A percentile compares a stretch with the other conserved stretches of the same genome.
Conservation (phyloP, 2,797 vertebrate species). For the Hyperoplus lanceolatus region DNA sequence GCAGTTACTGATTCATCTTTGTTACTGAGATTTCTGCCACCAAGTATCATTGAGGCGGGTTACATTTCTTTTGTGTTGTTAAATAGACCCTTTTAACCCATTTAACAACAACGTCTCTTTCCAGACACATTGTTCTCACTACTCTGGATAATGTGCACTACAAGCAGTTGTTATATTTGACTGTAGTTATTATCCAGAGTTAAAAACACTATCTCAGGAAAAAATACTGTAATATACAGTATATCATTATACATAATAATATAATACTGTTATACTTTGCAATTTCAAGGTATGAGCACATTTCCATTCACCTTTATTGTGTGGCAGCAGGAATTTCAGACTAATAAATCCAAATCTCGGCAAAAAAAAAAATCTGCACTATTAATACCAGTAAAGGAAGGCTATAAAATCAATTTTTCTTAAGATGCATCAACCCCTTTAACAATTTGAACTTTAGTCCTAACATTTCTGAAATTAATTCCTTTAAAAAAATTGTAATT, state of each 20-base stretch:
- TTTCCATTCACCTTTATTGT: neutral
- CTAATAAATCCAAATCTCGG: neutral
- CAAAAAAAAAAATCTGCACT: neutral
- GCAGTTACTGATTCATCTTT: neutral
- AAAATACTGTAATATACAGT: too few species aligned
- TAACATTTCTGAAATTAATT: constrained; percentile 22
- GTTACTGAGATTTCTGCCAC: neutral
- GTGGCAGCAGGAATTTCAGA: neutral
- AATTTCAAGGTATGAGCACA: neutral
- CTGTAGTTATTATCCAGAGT: too few species aligned
- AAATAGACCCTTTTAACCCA: neutral
- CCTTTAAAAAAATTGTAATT: constrained; percentile 33
- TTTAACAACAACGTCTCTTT: neutral
- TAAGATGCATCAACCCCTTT: neutral
- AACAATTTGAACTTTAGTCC: constrained; percentile 5
- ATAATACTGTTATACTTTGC: neutral
- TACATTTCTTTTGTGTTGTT: neutral
- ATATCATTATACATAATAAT: too few species aligned
- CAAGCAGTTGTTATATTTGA: neutral
- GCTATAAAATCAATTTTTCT: neutral
- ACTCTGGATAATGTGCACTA: neutral
- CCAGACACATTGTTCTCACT: neutral
- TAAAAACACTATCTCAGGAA: too few species aligned
- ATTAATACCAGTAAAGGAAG: neutral
- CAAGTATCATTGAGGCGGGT: neutral